phyloP scores from a whole-genome alignment of 2,888 invertebrate species.

The Nematopogon swammerdamellus region DNA sequence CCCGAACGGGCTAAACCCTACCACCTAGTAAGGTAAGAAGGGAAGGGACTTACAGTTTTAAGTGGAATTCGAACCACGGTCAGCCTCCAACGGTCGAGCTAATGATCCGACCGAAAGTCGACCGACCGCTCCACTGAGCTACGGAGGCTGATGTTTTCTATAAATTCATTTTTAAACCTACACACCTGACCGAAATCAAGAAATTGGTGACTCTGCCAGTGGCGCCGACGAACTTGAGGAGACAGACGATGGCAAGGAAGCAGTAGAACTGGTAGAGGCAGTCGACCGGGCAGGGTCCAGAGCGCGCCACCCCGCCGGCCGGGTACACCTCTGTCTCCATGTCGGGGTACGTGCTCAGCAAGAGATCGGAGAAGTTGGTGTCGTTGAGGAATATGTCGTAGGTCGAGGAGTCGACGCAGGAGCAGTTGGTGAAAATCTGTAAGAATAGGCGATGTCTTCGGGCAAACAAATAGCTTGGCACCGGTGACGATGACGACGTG shows the following conservation, averaged over 20 bases:
- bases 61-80: no score
- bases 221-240: conserved; percentile 58
- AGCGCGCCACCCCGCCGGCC: conserved; percentile 28
- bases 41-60: no score
- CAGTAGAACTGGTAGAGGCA: conserved; percentile 52
- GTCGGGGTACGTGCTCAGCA: conserved; percentile 3
- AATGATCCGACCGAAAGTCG: no score
- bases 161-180: no score
- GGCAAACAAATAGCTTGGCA: no score
- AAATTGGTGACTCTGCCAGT: conserved; percentile 62
- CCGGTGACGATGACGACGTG: no score
- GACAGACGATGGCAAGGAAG: conserved; percentile 50
- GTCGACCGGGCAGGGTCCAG: conserved; percentile 55
- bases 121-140: no score
- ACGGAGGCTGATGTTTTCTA: no score
- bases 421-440: conserved; percentile 43
- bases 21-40: no score
- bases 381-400: conserved; percentile 3
- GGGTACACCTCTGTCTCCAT: conserved; percentile 7
- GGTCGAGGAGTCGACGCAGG: conserved; percentile 27
- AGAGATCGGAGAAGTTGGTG: conserved; percentile 1
- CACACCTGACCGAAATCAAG: conserved; percentile 55
- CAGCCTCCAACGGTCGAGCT: no score
- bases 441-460: no score
- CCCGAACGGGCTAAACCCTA: no score